phyloP scores from a whole-genome alignment of 2,888 invertebrate genomes.

The Fragum sueziense region DNA sequence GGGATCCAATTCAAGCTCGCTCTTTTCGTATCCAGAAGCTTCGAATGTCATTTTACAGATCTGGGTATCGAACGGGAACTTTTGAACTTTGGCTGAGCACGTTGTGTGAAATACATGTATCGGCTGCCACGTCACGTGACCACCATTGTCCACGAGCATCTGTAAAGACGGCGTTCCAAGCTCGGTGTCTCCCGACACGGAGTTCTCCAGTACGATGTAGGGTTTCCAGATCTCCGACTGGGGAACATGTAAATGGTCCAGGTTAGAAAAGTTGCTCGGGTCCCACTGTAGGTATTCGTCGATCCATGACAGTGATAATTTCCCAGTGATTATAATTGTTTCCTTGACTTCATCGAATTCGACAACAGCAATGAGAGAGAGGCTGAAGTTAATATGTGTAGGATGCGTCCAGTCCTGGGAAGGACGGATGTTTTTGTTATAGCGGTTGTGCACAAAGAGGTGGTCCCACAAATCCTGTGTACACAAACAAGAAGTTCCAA shows the following conservation, averaged over 20 bases:
- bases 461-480: constrained; percentile 32
- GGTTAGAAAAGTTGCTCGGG: constrained; percentile 30
- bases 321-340: constrained; percentile 40
- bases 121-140: constrained; percentile 42
- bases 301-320: constrained; percentile 42
- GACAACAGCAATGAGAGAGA: constrained; percentile 42
- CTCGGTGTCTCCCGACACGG: constrained; percentile 39
- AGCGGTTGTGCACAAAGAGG: constrained; percentile 32
- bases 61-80: constrained; percentile 57
- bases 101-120: constrained; percentile 45
- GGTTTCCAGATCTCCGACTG: constrained; percentile 42
- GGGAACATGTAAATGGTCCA: constrained; percentile 37
- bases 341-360: constrained; percentile 57
- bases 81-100: constrained; percentile 47
- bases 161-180: constrained; percentile 45
- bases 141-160: constrained; percentile 28
- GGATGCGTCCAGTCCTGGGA: constrained; percentile 33
- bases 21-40: constrained; percentile 29
- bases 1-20: constrained; percentile 34
- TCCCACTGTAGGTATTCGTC: constrained; percentile 56
- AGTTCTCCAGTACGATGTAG: constrained; percentile 48
- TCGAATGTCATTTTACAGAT: constrained; percentile 49
- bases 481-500: not conserved
- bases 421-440: constrained; percentile 50
- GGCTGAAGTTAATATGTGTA: constrained; percentile 37